Base-by-base conservation (phyloP, 2,888 invertebrate species). In the Agrypnus murinus region DNA sequence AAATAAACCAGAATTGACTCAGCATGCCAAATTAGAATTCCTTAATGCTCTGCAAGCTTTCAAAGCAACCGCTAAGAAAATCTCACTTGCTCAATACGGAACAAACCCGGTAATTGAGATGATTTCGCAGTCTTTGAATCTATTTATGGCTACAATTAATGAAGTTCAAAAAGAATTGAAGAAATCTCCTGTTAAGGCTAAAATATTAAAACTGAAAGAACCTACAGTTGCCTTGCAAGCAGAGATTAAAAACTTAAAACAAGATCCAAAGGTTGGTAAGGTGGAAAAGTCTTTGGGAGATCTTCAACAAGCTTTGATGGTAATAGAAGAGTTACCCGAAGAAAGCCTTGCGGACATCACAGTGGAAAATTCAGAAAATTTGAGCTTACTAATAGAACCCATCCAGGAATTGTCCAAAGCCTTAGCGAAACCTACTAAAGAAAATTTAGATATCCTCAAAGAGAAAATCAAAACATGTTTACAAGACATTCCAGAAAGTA, bases 101-200 rank as follows among this genome's bases (percentile, higher is more conserved):
- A 55, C 15, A 15, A 55, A 55, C 9, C 15, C 55, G 1, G 36
- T 55, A 1, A 36, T 10, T 1, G 55, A 55, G n/a, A 55, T 55
- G 55, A 14, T 55, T 12, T 14, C 55, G 10, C 55, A 55, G n/a
- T 55, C 55, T n/a, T 7, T 55, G 10, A 55, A 55, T 15, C 17
- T 36, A 1, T 15, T 55, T 55, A 10, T 55, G n/a, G 55, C 36
- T 15, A 55, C 55, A 2, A 36, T 55, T 1, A 64, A 19, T 9
- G 32, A 53, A 14, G 45, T 64, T 9, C 43, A 64, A 25, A 64
- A 32, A 8, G 43, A 64, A n/a, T 31, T 64, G 7, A 53, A 53
- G 8, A 53, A 64, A 55, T 32, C 40, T n/a, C 40, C 19, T 14
- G 17, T 10, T n/a, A 36, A 63, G 40, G n/a, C 2, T 32, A 32